Base-by-base conservation (phyloP, 2,797 vertebrate genomes). In the Odontamblyopus rebecca region DNA sequence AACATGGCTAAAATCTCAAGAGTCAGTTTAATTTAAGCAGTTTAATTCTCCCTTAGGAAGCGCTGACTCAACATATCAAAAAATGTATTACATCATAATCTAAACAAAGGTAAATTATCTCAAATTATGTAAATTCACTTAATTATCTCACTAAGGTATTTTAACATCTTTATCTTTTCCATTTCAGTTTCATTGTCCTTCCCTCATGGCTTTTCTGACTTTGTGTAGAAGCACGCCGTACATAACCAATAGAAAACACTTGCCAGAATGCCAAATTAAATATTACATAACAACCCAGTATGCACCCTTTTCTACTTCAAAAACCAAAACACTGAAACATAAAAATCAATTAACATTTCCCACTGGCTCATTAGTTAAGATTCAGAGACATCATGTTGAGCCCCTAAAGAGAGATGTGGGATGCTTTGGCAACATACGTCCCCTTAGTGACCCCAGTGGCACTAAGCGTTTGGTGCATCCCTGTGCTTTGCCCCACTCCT, bases 401-500 rank as follows among this genome's bases (percentile, higher is more conserved):
- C 41, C 63, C 62, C 7, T 54, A 70, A 66, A 59, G 13, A 80
- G 53, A 50, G 32, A 32, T 63, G 60, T 15, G 60, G 69, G 73
- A 84, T 1, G 11, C 57, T 62, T 38, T 51, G 38, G 16, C 77
- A 67, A 75, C 73, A 79, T 74, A 67, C 69, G 67, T 76, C 70
- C 32, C 0, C 70, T 77, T 71, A 67, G 70, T 78, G 75, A 77
- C 68, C 35, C 71, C 44, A 48, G 44, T 48, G 44, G 44, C 44
- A 48, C 13, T 48, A 48, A 48, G 44, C 44, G 44, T 48, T 48
- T 48, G 68, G 59, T 77, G 68, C 67, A 77, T 74, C 85, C 62
- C 35, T 51, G 79, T 85, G 78, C 81, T 48, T 15, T 67, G 76
- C 54, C 65, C 41, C 67, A 78, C 82, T 77, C 73, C 72, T 80